Percentiles rank a stretch among this genome's conserved stretches.
phyloP scores from a whole-genome alignment of 2,797 vertebrate genomes.

The Momotus momota region DNA sequence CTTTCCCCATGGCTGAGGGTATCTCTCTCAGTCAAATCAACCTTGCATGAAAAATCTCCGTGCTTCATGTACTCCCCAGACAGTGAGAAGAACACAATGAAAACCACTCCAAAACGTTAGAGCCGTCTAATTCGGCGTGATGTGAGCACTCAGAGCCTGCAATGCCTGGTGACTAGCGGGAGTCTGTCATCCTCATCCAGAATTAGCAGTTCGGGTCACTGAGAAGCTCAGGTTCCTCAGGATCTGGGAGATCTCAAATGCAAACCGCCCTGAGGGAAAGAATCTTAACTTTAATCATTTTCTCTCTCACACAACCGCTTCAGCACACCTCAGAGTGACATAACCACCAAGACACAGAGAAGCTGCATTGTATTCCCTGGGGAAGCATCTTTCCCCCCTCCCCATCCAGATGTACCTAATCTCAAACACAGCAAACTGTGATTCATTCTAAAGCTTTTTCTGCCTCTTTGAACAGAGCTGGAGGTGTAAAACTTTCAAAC shows the following conservation, averaged over 20 bases:
- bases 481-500: constrained; percentile 38
- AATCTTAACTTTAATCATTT: not conserved
- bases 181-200: not conserved
- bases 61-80: not conserved
- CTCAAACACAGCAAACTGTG: not conserved
- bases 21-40: not conserved
- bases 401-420: not conserved
- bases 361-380: not conserved
- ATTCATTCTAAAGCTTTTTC: not conserved
- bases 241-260: not conserved
- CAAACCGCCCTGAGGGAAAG: not conserved
- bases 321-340: not conserved
- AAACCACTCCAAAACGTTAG: not conserved
- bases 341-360: not conserved
- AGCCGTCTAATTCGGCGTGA: not conserved
- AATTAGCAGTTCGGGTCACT: fast-evolving
- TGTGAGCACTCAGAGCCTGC: not conserved
- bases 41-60: not conserved
- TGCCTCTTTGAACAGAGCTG: constrained; percentile 19
- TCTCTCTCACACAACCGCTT: not conserved
- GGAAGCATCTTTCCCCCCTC: not conserved
- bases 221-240: not conserved
- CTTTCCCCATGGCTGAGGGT: not conserved
- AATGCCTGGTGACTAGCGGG: not conserved
- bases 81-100: not conserved